Conservation (phyloP, 2,797 vertebrate genomes). For the Potorous gilbertii region DNA sequence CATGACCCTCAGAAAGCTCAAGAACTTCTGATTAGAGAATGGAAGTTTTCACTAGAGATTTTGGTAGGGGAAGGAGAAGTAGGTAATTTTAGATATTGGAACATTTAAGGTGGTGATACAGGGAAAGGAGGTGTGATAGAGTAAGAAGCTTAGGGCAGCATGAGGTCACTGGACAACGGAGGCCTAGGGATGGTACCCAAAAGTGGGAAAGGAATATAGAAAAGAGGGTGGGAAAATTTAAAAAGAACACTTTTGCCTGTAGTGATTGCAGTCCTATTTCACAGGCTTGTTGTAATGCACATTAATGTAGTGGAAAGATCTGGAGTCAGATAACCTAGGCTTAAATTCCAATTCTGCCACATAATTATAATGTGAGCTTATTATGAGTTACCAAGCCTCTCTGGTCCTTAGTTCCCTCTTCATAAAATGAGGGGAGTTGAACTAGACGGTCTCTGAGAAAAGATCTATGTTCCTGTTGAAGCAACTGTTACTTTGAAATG, state of each 20-base stretch:
- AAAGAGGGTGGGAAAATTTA: not conserved
- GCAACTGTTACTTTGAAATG: not conserved
- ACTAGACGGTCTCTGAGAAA: not conserved
- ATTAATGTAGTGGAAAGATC: not conserved
- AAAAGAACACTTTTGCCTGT: not conserved
- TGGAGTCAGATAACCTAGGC: not conserved
- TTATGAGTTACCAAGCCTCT: not conserved
- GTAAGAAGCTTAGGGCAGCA: not conserved
- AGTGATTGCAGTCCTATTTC: not conserved
- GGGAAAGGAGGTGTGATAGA: not conserved
- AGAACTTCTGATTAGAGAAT: not conserved
- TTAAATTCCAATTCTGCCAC: not conserved
- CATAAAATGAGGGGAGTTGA: not conserved
- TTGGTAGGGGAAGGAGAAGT: not conserved
- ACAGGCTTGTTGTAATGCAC: not conserved
- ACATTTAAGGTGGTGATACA: not conserved
- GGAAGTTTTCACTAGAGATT: not conserved
- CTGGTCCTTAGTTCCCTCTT: not conserved
- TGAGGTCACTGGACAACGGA: not conserved
- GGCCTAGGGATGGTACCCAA: not conserved
- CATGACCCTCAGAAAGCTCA: not conserved
- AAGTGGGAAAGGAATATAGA: not conserved
- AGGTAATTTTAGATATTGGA: not conserved
- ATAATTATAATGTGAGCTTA: not conserved
- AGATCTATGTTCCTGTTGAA: not conserved